These are phyloP conservation scores for Campylomormyrus tamandua DNA, from an alignment of 2,113 vertebrate species.

Conservation along the genomic window DNA sequence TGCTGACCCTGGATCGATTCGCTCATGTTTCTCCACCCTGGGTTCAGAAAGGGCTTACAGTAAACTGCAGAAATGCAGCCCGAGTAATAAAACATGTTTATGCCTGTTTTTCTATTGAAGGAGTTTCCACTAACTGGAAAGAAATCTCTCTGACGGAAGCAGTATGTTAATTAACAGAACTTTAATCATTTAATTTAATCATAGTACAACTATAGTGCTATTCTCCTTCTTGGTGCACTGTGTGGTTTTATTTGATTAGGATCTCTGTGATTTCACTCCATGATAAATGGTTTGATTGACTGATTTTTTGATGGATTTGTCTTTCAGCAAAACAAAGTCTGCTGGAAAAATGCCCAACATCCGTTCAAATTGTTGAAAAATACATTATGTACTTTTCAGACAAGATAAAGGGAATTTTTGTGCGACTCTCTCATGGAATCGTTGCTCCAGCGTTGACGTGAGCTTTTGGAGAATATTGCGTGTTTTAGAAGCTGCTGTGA, in stretches of 20 bases:
- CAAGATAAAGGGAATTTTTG: background rate
- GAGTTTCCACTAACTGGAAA: background rate
- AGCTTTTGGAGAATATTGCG: background rate
- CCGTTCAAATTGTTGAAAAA: background rate
- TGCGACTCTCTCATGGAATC: background rate
- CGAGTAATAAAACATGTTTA: background rate
- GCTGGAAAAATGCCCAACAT: background rate
- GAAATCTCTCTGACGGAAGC: background rate
- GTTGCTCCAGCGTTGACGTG: background rate
- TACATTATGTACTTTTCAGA: background rate
- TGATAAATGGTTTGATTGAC: background rate
- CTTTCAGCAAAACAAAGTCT: background rate
- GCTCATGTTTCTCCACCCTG: background rate
- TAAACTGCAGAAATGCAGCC: background rate
- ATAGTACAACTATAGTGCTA: background rate
- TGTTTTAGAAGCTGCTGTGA: background rate
- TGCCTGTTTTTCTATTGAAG: background rate
- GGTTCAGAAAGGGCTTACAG: background rate
- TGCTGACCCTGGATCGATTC: background rate
- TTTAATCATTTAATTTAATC: background rate
- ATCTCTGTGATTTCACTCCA: background rate
- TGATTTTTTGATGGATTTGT: background rate
- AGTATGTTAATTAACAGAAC: background rate
- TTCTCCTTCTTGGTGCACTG: background rate
- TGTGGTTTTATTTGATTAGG: background rate